These are phyloP conservation scores for Mus pahari DNA, from an alignment of 2,113 vertebrate genomes.

Conservation along the genomic window DNA sequence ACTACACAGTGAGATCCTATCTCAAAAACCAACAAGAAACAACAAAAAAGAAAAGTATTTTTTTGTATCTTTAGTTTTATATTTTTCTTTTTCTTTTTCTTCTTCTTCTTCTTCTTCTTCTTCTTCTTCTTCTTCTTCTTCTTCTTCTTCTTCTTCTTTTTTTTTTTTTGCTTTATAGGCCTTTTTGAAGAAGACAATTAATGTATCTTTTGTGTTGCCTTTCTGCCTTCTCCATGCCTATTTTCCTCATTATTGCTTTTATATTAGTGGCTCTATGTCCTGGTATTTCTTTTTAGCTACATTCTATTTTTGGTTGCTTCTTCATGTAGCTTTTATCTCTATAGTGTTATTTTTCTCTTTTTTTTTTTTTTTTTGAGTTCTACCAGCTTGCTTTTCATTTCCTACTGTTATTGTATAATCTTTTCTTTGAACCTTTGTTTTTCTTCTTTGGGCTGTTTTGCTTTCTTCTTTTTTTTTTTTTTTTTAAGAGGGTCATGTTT, in stretches of 20 bases:
- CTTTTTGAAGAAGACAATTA: neutral
- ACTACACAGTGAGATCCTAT: neutral
- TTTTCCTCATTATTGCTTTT: slow-evolving; percentile 56
- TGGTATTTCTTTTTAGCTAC: slow-evolving; percentile 62
- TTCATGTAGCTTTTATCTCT: slow-evolving; percentile 73
- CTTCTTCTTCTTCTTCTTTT: too few species aligned
- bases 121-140: too few species aligned
- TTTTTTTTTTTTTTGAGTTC: slow-evolving; percentile 63
- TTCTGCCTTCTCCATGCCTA: neutral
- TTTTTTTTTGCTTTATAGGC: neutral
- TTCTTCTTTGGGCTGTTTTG: slow-evolving; percentile 66
- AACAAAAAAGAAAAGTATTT: neutral
- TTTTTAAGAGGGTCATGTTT: slow-evolving; percentile 65
- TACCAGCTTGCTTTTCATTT: slow-evolving; percentile 75
- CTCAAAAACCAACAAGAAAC: neutral
- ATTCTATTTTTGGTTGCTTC: slow-evolving; percentile 76
- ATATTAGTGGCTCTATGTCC: neutral
- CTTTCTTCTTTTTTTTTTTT: neutral
- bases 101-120: too few species aligned
- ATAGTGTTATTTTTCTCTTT: slow-evolving; percentile 72
- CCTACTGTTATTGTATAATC: slow-evolving; percentile 75
- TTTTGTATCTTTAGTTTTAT: neutral
- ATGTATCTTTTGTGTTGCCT: neutral
- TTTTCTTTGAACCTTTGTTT: slow-evolving; percentile 80
- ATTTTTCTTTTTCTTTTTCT: neutral